A percentile compares a stretch with the other conserved stretches of the same genome.
These are phyloP conservation scores for Troides oblongomaculatus DNA, from an alignment of 2,888 invertebrate species.

Conservation along the genomic window DNA sequence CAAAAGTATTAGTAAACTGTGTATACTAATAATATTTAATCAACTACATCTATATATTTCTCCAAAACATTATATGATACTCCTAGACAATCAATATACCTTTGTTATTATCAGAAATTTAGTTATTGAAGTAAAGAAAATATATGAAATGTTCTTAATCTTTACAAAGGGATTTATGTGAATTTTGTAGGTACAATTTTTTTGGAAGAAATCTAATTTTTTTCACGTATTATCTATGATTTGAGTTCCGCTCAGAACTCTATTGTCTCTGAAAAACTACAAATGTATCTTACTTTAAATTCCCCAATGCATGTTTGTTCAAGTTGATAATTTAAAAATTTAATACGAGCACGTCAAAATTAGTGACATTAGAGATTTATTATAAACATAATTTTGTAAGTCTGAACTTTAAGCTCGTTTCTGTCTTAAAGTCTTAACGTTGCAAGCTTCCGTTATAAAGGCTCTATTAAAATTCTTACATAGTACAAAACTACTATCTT, in stretches of 20 bases:
- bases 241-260: too few species aligned
- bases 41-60: background rate
- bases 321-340: background rate
- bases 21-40: background rate
- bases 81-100: too few species aligned
- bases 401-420: slow-evolving; percentile 6
- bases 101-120: too few species aligned
- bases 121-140: too few species aligned
- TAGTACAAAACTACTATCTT: background rate
- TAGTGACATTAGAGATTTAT: background rate
- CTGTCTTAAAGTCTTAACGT: slow-evolving; percentile 2
- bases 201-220: too few species aligned
- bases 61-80: too few species aligned
- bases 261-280: too few species aligned
- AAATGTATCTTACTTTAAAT: background rate
- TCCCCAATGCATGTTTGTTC: background rate
- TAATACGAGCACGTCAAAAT: background rate
- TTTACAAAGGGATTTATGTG: too few species aligned
- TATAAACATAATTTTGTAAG: background rate
- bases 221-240: too few species aligned
- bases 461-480: slow-evolving; percentile 16
- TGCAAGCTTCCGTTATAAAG: slow-evolving; percentile 11
- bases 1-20: background rate
- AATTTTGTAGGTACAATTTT: too few species aligned
- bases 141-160: too few species aligned